A percentile compares a stretch with the other conserved stretches of the same genome.
Conservation (phyloP, 2,113 vertebrate species). For the Siphamia tubifer region DNA sequence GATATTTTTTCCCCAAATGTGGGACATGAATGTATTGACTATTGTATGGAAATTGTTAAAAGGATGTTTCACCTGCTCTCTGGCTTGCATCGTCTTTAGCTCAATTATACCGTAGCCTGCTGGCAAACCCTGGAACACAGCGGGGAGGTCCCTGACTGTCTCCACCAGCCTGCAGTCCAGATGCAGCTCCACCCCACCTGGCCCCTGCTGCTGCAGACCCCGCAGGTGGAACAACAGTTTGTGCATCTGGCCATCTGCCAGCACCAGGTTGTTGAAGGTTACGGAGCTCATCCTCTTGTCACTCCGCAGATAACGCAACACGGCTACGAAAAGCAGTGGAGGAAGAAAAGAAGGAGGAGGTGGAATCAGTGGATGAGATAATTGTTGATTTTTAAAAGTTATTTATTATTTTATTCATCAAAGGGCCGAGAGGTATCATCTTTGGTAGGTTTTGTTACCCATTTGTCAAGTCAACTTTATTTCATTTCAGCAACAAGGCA, state of each 20-base stretch:
- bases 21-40: neutral
- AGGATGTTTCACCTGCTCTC: conserved; percentile 81
- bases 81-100: conserved; percentile 86
- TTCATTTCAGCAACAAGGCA: too few relatives aligned
- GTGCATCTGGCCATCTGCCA: conserved; percentile 93
- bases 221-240: conserved; percentile 87
- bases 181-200: conserved; percentile 85
- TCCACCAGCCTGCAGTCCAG: conserved; percentile 92
- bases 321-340: conserved; percentile 72
- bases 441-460: too few relatives aligned
- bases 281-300: conserved; percentile 89
- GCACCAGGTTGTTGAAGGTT: conserved; percentile 90
- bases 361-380: too few relatives aligned
- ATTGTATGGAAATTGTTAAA: conserved; percentile 21
- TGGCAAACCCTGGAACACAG: conserved; percentile 82
- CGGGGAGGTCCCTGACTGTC: conserved; percentile 86
- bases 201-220: conserved; percentile 82
- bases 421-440: too few relatives aligned
- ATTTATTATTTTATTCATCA: too few relatives aligned
- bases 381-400: too few relatives aligned
- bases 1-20: neutral
- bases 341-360: neutral
- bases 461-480: too few relatives aligned
- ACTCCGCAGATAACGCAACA: conserved; percentile 88
- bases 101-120: conserved; percentile 79